These are phyloP conservation scores for Elachura formosa DNA, from an alignment of 2,113 vertebrate species.

Conservation along the genomic window DNA sequence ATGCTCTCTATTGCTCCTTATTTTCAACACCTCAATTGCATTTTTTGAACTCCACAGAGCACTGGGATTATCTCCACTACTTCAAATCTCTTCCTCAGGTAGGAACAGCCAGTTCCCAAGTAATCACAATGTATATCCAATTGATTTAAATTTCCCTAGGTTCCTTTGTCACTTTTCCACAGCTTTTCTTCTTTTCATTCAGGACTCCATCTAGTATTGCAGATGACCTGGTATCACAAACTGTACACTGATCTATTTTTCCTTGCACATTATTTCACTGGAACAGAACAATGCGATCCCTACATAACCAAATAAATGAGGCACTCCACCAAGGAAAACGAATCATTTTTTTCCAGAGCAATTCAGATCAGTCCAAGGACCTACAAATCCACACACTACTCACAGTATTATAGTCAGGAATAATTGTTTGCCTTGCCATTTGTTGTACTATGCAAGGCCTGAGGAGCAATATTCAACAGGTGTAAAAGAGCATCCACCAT, in stretches of 20 bases:
- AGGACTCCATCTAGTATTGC: neutral
- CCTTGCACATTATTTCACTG: rapidly evolving
- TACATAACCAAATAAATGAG: neutral
- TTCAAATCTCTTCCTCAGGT: neutral
- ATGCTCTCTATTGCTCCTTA: neutral
- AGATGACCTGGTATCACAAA: neutral
- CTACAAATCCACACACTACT: neutral
- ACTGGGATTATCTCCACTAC: neutral
- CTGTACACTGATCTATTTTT: neutral
- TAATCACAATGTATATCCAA: neutral
- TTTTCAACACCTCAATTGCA: neutral
- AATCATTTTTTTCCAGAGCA: neutral
- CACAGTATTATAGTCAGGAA: neutral
- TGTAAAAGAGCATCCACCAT: neutral
- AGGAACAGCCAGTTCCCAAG: neutral
- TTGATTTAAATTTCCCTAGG: neutral
- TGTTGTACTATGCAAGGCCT: neutral
- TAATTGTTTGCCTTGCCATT: neutral
- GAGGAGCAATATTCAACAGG: neutral
- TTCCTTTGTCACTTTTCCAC: neutral
- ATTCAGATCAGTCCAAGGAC: neutral
- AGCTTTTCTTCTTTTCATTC: neutral
- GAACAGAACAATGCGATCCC: neutral
- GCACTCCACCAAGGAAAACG: neutral
- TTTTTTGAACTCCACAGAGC: neutral